Conservation (phyloP, 2,888 invertebrate genomes). For the Orchestes rusci region DNA sequence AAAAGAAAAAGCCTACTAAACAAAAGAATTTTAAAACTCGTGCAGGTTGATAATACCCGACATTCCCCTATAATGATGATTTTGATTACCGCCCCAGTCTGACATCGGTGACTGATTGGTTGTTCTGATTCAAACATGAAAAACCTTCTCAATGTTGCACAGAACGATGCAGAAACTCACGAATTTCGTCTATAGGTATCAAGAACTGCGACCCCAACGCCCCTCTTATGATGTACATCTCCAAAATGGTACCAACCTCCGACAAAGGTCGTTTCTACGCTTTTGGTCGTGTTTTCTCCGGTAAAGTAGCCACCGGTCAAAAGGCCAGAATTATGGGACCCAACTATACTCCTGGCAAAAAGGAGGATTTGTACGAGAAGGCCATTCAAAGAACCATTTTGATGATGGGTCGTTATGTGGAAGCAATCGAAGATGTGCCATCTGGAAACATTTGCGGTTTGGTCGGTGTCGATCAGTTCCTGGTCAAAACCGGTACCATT, state of each 20-base stretch:
- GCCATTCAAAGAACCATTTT: slow-evolving; percentile 98
- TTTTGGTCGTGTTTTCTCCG: slow-evolving; percentile 99
- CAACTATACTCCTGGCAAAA: slow-evolving; percentile 96
- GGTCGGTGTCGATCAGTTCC: slow-evolving; percentile 99
- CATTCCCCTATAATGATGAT: slow-evolving; percentile 13
- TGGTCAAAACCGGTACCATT: slow-evolving; percentile 99
- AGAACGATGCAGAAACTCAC: no score
- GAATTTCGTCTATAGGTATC: slow-evolving; percentile 26
- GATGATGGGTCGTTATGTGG: slow-evolving; percentile 99
- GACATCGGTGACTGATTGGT: slow-evolving; percentile 15
- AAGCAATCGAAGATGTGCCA: slow-evolving; percentile 99
- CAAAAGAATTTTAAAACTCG: no score
- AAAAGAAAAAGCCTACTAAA: no score
- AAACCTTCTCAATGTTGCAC: neutral
- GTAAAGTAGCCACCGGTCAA: slow-evolving; percentile 78
- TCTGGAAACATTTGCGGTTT: slow-evolving; percentile 98
- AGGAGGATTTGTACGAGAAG: slow-evolving; percentile 98
- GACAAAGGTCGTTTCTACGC: slow-evolving; percentile 99
- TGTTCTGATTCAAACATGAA: slow-evolving; percentile 2
- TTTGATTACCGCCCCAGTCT: slow-evolving; percentile 19
- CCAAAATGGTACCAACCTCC: slow-evolving; percentile 99
- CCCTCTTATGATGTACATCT: slow-evolving; percentile 99
- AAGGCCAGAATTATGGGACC: slow-evolving; percentile 99
- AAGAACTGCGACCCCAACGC: slow-evolving; percentile 92
- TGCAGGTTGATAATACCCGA: no score